A percentile compares a stretch with the other conserved stretches of the same genome.
Conservation (phyloP, 1,140 invertebrate species). For the Dendroctonus valens region DNA sequence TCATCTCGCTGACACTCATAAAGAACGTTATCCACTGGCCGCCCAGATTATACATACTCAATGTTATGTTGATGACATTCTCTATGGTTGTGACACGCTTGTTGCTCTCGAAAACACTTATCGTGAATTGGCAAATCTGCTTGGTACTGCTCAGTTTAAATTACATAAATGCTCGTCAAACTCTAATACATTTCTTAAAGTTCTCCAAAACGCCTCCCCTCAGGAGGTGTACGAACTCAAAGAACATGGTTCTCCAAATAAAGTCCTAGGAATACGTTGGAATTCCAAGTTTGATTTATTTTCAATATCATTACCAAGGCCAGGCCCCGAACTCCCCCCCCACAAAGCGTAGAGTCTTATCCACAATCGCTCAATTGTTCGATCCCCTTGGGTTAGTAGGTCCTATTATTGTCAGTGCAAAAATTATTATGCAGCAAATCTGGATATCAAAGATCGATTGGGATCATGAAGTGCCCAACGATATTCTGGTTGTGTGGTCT, state of each 20-base stretch:
- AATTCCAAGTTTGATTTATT: constrained; percentile 13
- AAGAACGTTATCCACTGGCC: constrained; percentile 41
- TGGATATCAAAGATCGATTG: constrained; percentile 14
- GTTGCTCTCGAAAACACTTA: background rate
- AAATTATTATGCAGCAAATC: constrained; percentile 25
- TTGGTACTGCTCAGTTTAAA: constrained; percentile 8
- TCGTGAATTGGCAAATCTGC: background rate
- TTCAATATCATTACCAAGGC: constrained; percentile 5
- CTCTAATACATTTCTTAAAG: constrained; percentile 1
- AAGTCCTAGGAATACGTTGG: constrained; percentile 27
- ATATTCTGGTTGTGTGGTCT: constrained; percentile 7
- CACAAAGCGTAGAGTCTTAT: constrained; percentile 27
- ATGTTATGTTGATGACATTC: constrained; percentile 36
- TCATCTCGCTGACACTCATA: constrained; percentile 39
- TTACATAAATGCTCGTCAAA: constrained; percentile 29
- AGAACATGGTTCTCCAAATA: constrained; percentile 1
- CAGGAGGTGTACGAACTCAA: background rate
- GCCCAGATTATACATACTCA: constrained; percentile 26
- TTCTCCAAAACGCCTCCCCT: background rate
- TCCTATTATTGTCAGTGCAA: constrained; percentile 9
- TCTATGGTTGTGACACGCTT: constrained; percentile 8
- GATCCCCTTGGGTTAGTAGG: constrained; percentile 18
- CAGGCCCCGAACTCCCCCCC: background rate
- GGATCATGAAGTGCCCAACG: constrained; percentile 1
- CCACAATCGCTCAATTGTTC: constrained; percentile 23